Evolutionary conservation across 2,888 invertebrate species (phyloP).

Genomic region (Catonia carolina): DNA sequence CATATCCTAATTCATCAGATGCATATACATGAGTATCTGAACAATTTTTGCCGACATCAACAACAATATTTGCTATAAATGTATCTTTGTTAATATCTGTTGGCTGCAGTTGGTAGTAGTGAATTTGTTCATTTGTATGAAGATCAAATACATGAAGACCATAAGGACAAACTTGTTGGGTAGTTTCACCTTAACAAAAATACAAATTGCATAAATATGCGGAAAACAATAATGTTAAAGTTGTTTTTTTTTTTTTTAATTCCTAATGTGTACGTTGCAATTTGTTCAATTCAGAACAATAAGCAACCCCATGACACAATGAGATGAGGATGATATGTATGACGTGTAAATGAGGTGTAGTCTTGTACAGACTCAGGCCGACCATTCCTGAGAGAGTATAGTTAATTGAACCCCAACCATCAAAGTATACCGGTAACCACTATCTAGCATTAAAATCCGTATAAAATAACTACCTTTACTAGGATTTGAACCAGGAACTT

Average conservation of each 20-base stretch:
- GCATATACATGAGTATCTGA: conserved; percentile 73
- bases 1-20: conserved; percentile 76
- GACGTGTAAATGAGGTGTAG: neutral
- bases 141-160: conserved; percentile 70
- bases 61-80: conserved; percentile 80
- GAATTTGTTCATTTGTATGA: conserved; percentile 60
- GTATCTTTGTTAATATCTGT: conserved; percentile 70
- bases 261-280: no score
- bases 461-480: no score
- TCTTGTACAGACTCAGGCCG: no score
- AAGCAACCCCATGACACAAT: no score
- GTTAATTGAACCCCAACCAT: no score
- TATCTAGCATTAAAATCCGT: no score
- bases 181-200: conserved; percentile 53
- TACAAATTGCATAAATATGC: conserved; percentile 10
- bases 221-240: conserved; percentile 10
- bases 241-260: no score
- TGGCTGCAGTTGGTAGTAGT: conserved; percentile 42
- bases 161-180: conserved; percentile 72
- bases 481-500: no score
- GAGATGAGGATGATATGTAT: no score
- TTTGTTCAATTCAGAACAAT: no score
- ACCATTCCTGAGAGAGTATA: no score
- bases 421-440: no score
- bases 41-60: conserved; percentile 66